These are phyloP conservation scores for Babylonia areolata DNA, from an alignment of 1,140 invertebrate species.

Conservation along the genomic window DNA sequence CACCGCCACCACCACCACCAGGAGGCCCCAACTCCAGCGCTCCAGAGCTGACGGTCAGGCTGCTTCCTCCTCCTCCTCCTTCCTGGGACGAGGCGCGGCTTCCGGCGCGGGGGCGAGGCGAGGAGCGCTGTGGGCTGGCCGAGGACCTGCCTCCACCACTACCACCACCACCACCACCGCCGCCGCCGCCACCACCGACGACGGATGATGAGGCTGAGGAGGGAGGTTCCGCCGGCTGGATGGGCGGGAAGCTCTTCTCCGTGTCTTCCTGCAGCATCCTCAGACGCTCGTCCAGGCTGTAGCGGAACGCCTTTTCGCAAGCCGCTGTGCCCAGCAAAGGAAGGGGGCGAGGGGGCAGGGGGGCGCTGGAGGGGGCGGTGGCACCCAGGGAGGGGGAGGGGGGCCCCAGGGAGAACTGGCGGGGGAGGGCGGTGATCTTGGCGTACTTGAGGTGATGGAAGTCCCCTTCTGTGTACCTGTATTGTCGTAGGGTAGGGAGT, in stretches of 20 bases:
- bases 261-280: neutral
- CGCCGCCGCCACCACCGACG: neutral
- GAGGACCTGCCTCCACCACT: neutral
- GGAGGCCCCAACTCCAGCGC: neutral
- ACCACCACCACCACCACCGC: neutral
- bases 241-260: constrained; percentile 4
- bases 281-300: constrained; percentile 39
- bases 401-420: constrained; percentile 63
- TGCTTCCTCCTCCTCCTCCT: neutral
- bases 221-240: neutral
- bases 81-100: neutral
- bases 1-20: neutral
- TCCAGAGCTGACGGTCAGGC: neutral
- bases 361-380: constrained; percentile 16
- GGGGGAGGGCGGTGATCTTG: constrained; percentile 56
- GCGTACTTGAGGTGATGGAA: constrained; percentile 69
- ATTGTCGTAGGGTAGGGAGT: no score
- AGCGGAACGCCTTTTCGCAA: constrained; percentile 20
- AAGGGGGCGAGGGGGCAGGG: neutral
- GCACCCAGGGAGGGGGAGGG: constrained; percentile 49
- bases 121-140: neutral
- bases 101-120: neutral
- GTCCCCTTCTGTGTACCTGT: constrained; percentile 61
- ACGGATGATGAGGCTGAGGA: neutral
- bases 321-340: constrained; percentile 6